phyloP scores from a whole-genome alignment of 92 coral and sea anemone genomes.

The Micromussa lordhowensis region DNA sequence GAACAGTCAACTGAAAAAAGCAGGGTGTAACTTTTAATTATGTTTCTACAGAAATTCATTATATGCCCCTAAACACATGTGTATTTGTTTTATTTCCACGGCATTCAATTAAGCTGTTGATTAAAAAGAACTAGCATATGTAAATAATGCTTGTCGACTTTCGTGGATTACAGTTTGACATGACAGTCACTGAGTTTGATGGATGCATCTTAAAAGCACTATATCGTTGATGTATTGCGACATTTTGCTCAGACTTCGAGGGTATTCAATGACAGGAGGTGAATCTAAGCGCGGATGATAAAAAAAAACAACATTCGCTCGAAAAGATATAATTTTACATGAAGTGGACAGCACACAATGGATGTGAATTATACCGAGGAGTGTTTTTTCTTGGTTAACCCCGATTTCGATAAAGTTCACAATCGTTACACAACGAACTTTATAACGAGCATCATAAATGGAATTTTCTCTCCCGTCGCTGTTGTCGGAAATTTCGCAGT shows the following conservation, averaged over 20 bases:
- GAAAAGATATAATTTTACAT: neutral
- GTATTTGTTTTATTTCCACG: neutral
- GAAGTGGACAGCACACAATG: neutral
- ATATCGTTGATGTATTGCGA: neutral
- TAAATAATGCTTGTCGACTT: no score
- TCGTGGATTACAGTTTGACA: neutral
- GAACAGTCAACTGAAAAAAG: neutral
- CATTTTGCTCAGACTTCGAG: neutral
- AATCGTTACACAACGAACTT: constrained; percentile 68
- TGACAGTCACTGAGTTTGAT: neutral
- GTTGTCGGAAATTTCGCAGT: constrained; percentile 57
- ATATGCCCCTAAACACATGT: neutral
- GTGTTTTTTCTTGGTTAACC: constrained; percentile 69
- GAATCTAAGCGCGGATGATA: neutral
- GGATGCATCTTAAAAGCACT: neutral
- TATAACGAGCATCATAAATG: constrained; percentile 64
- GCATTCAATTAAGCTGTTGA: neutral
- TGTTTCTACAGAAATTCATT: neutral
- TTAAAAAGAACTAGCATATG: constrained; percentile 13
- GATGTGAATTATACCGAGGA: neutral
- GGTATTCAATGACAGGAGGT: neutral
- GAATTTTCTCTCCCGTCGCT: constrained; percentile 68
- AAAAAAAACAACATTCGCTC: neutral
- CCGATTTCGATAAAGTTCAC: constrained; percentile 65
- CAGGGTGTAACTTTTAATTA: neutral